Base-by-base conservation (phyloP, 2,113 vertebrate species). In the Anser brachyrhynchus region DNA sequence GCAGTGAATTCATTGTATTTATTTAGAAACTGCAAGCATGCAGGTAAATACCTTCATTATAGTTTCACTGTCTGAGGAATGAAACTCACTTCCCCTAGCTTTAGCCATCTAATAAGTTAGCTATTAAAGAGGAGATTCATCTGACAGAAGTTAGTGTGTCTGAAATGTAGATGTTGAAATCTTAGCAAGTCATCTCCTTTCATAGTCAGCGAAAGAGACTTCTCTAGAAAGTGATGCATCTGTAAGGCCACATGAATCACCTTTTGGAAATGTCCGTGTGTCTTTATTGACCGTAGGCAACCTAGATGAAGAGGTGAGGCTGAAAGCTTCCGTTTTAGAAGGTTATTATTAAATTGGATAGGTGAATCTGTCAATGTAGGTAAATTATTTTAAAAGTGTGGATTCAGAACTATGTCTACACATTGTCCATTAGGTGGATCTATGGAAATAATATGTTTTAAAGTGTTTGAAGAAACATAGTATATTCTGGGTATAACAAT, bases 121-220 rank as follows among this genome's bases (percentile, higher is more conserved):
- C 29, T 91, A 35, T 84, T 29, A 51, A 75, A 46, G 39, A 75
- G 44, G 46, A 59, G n/a, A 87, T 93, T 93, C 37, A 76, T 85
- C 62, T 87, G 43, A 66, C 54, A 69, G 33, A 76, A 69, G 29
- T 41, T 91, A 87, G 25, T 90, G 37, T 57, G 54, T 87, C 81
- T 87, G 82, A 95, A 95, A 75, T 54, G 62, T 69, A 79, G 39
- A 67, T 87, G 43, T 54, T 85, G 66, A 59, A 66, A 81, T 55
- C 81, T 84, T 78, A 76, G 46, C 57, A 77, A 74, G 84, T 94
- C 61, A 65, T 89, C 70, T 87, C 25, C 52, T 92, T 84, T 94
- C 87, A 78, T 66, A 93, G 84, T 17, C 84, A 72, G 57, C 89
- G 90, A 96, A 96, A 90, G 82, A 87, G 71, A 46, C 51, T 46